Evolutionary conservation across 23 tunicate genomes (phyloP).

Genomic region (Halocynthia roretzi): DNA sequence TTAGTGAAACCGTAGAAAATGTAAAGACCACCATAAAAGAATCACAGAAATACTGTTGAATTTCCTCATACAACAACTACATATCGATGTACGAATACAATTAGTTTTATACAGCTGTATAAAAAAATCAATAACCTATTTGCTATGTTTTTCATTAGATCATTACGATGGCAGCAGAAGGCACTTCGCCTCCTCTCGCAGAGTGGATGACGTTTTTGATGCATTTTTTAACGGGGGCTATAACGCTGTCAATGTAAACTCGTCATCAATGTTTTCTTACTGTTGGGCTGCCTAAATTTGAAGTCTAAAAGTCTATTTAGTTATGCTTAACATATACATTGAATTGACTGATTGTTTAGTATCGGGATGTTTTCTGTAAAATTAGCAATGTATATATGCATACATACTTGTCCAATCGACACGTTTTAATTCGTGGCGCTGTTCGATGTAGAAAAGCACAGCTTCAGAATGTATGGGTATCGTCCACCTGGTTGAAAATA

Average conservation of each 20-base stretch:
- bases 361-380: too few relatives aligned
- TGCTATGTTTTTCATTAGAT: background rate
- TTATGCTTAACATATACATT: too few relatives aligned
- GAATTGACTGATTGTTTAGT: too few relatives aligned
- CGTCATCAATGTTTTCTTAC: conserved; percentile 1
- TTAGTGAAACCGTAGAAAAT: conserved; percentile 10
- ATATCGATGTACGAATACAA: background rate
- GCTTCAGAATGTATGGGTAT: conserved; percentile 72
- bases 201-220: conserved; percentile 14
- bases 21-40: background rate
- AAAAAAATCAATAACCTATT: background rate
- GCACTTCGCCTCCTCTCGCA: background rate
- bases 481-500: conserved; percentile 49
- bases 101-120: background rate
- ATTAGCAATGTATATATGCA: too few relatives aligned
- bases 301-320: too few relatives aligned
- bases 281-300: too few relatives aligned
- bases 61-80: too few relatives aligned
- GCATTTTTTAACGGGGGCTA: conserved; percentile 4
- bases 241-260: background rate
- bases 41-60: too few relatives aligned
- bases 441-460: conserved; percentile 76
- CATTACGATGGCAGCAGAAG: background rate
- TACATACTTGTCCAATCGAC: too few relatives aligned
- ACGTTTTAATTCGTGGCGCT: conserved; percentile 15